These are phyloP conservation scores for Caenorhabditis inopinata DNA, from an alignment of 1,140 invertebrate species.

Conservation along the genomic window DNA sequence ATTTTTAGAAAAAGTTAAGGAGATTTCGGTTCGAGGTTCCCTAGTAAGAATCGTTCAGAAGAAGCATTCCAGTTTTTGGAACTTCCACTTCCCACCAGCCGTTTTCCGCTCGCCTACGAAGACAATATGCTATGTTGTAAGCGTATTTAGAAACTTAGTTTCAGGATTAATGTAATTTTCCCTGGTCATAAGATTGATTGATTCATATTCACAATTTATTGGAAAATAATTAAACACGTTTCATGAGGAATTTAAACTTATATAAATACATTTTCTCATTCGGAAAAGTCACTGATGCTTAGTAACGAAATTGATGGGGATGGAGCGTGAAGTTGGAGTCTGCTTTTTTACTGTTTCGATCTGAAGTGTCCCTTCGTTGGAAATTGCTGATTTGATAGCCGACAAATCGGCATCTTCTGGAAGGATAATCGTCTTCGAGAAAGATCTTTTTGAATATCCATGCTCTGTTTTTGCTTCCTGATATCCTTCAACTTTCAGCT, in stretches of 20 bases:
- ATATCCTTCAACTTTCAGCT: neutral
- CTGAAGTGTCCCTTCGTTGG: neutral
- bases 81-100: too few species aligned
- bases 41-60: too few species aligned
- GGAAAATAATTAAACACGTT: neutral
- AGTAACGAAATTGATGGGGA: neutral
- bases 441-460: neutral
- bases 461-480: slow-evolving; percentile 1
- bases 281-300: neutral
- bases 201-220: neutral
- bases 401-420: slow-evolving; percentile 14
- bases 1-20: too few species aligned
- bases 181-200: too few species aligned
- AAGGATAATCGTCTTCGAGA: neutral
- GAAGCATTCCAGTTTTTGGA: too few species aligned
- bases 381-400: neutral
- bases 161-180: too few species aligned
- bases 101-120: too few species aligned
- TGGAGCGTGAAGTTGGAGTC: neutral
- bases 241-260: neutral
- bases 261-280: neutral
- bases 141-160: too few species aligned
- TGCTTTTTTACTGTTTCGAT: slow-evolving; percentile 9
- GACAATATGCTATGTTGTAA: too few species aligned
- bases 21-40: too few species aligned